phyloP scores from a whole-genome alignment of 1,140 invertebrate genomes.

The Drosophila pruinosa region DNA sequence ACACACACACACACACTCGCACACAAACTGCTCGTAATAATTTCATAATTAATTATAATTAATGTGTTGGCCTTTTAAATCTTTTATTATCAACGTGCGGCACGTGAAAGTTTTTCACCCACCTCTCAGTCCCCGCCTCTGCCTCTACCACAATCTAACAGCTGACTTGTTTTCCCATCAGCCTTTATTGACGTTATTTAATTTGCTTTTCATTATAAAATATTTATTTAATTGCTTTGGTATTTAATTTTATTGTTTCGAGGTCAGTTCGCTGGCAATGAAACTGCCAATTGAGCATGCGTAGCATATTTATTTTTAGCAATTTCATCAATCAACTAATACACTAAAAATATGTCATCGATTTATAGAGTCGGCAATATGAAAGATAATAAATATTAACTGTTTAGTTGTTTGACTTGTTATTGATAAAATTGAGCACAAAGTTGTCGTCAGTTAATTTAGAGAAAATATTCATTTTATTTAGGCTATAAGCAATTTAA shows the following conservation, averaged over 20 bases:
- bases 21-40: slow-evolving; percentile 23
- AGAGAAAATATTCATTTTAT: too few species aligned
- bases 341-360: background rate
- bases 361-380: background rate
- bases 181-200: slow-evolving; percentile 40
- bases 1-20: slow-evolving; percentile 1
- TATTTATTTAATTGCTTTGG: slow-evolving; percentile 36
- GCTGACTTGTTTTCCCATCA: slow-evolving; percentile 23
- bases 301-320: slow-evolving; percentile 19
- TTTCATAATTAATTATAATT: slow-evolving; percentile 42
- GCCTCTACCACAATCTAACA: background rate
- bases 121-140: background rate
- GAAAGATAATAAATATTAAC: background rate
- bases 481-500: too few species aligned
- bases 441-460: too few species aligned
- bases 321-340: slow-evolving; percentile 9
- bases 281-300: background rate
- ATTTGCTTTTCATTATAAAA: slow-evolving; percentile 67
- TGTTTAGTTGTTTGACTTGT: background rate
- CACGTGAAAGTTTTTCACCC: slow-evolving; percentile 50
- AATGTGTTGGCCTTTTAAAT: slow-evolving; percentile 13
- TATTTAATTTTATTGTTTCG: slow-evolving; percentile 2
- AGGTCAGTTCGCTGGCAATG: slow-evolving; percentile 1
- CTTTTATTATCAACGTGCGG: background rate
- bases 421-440: background rate